Evolutionary conservation across 2,888 invertebrate species (phyloP), one percentile per base, ranked within the genome.

Genomic region (Rotaria macrura): DNA sequence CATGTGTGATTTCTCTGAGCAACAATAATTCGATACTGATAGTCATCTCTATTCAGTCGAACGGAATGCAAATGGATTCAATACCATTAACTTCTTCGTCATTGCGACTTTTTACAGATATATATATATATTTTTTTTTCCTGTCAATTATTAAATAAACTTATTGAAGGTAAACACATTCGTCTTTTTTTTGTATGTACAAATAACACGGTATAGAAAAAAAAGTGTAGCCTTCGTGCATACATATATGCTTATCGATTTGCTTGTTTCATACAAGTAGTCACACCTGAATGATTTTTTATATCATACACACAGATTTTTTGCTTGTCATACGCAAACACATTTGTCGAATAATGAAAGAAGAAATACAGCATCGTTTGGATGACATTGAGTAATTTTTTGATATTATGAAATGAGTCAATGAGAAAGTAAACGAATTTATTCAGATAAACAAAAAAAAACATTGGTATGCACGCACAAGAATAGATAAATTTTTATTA

Each of bases 401-500:
- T 1, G 17, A 65, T 65, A 29, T 65, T 0, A 65, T 38, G 65
- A 65, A 65, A 65, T 65, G 34, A 65, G 25, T 65, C 17, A 34
- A 65, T 34, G 29, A 17, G 29, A 65, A 65, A 65, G 65, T 65
- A 65, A 34, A 65, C 34, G 65, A 38, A 34, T 65, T 65, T 29
- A 65, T 65, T 65, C 65, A 65, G 65, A 65, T 65, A 65, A 65
- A 65, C 65, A 65, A 65, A 14, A 38, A 65, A 34, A 65, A 65
- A 65, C 65, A 65, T 65, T 34, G 29, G 38, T 65, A 65, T 65
- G 65, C 65, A 65, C 65, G 65, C 65, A 65, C 65, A 65, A 65
- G 65, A 65, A 29, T n/a, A 38, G 10, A 65, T 29, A 65, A 20
- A 65, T 65, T 65, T 34, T 38, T 65, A 34, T 65, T 65, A 29